Base-by-base conservation (phyloP, 2,888 invertebrate species). In the Bimastos eiseni region DNA sequence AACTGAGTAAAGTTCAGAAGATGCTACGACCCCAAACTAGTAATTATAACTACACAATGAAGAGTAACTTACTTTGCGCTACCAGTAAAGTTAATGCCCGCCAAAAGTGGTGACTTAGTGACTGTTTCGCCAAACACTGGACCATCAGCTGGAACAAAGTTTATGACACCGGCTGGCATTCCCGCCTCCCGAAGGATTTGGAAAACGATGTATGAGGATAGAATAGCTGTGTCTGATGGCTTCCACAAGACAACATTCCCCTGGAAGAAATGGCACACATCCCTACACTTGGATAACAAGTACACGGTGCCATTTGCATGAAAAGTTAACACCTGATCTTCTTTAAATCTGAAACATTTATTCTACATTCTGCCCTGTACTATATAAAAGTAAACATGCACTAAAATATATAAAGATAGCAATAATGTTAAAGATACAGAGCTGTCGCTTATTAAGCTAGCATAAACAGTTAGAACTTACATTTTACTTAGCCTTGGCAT, bases 231-330 rank as follows among this genome's bases (percentile, higher is more conserved):
- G 95, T 99, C 98, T 0, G 99, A 99, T 0, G 99, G 99, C 95
- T 99, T 99, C 99, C 99, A 99, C 91, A 99, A 94, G 17, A 98
- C 98, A 30, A 97, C 96, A 95, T 98, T 99, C n/a, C 99, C 99
- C 97, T 97, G 19, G 19, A 86, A 37, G n/a, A 86, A 86, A 34
- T 34, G 34, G 21, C 15, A 86, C 86, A 37, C n/a, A 30, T 34
- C 36, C 8, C 36, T 24, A 34, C 86, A 86, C 36, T 37, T 24
- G 24, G n/a, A 86, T 86, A 86, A 86, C 24, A 34, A 86, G 34
- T 24, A 17, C 3, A 34, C 17, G 36, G 37, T 37, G 86, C 49
- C 6, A 6, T 49, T 49, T 49, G 21, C 21, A 49, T n/a, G n/a
- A 70, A 30, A 70, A 30, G 8, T n/a, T n/a, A 70, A 70, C n/a